Conservation (phyloP, 2,797 vertebrate species). For the Sebastiscus tertius region DNA sequence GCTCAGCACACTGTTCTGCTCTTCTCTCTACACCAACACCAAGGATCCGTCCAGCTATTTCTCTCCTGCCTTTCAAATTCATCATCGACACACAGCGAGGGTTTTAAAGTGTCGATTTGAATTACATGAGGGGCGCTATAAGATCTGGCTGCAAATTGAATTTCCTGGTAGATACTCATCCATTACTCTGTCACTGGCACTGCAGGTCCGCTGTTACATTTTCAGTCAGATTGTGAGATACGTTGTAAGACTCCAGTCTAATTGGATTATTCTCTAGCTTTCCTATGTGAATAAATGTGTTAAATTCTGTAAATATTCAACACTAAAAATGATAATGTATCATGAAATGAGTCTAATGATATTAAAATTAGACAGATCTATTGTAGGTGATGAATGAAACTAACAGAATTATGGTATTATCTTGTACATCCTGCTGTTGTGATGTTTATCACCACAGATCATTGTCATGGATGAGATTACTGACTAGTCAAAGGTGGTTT, state of each 20-base stretch:
- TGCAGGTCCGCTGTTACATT: constrained; percentile 10
- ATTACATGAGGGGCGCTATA: constrained; percentile 55
- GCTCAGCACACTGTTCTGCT: constrained; percentile 35
- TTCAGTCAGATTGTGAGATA: constrained; percentile 18
- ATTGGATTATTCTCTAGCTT: not conserved
- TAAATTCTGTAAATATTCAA: not conserved
- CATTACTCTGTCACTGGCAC: constrained; percentile 42
- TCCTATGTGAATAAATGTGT: not conserved
- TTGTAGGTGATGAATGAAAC: not conserved
- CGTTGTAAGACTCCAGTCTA: not conserved
- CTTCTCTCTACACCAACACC: not conserved
- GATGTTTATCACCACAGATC: not conserved
- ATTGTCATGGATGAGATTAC: not conserved
- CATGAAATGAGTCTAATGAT: not conserved
- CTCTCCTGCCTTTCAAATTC: constrained; percentile 74
- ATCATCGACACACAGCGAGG: constrained; percentile 62
- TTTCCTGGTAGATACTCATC: constrained; percentile 63
- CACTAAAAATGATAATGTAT: not conserved
- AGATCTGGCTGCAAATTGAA: constrained; percentile 70
- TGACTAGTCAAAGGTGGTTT: not conserved
- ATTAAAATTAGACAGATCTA: not conserved
- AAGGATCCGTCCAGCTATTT: constrained; percentile 64
- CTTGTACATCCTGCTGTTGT: not conserved
- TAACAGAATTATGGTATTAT: not conserved
- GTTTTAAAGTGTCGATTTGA: constrained; percentile 64